Evolutionary conservation across 1,140 invertebrate species (phyloP).

Genomic region (Orius insidiosus): DNA sequence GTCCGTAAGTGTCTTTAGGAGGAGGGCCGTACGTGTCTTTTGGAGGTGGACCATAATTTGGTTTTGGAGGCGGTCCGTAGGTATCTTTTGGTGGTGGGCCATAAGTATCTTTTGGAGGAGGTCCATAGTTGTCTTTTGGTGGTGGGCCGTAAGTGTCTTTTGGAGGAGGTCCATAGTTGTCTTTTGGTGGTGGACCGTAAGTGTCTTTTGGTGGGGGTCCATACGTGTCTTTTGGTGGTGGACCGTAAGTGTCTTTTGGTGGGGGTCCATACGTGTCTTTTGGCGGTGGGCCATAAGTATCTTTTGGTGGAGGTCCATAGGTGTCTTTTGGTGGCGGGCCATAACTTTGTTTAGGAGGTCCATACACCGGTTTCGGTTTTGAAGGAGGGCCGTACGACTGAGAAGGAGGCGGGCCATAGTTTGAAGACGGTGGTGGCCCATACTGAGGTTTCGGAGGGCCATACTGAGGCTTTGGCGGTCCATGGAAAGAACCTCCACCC

Average conservation of each 20-base stretch:
- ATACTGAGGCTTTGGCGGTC: constrained; percentile 23
- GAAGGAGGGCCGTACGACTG: constrained; percentile 19
- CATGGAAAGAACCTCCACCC: constrained; percentile 15
- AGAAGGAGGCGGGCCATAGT: constrained; percentile 21
- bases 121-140: constrained; percentile 16
- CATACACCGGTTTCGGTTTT: constrained; percentile 18
- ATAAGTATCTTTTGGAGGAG: constrained; percentile 20
- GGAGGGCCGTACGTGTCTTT: constrained; percentile 21
- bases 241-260: constrained; percentile 19
- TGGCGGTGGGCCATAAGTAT: constrained; percentile 20
- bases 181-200: constrained; percentile 22
- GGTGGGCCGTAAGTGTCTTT: constrained; percentile 20
- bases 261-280: constrained; percentile 25
- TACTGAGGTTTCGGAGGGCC: constrained; percentile 22
- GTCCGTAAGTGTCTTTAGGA: constrained; percentile 19
- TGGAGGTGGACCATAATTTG: constrained; percentile 20
- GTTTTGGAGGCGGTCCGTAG: constrained; percentile 22
- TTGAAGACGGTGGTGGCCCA: constrained; percentile 17
- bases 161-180: constrained; percentile 17
- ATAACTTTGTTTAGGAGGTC: constrained; percentile 21
- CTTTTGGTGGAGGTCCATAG: constrained; percentile 22
- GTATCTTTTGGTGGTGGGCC: constrained; percentile 18
- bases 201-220: constrained; percentile 20
- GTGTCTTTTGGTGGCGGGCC: constrained; percentile 23
- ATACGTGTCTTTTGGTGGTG: constrained; percentile 19